These are phyloP conservation scores for Hartigia nigra DNA, from an alignment of 2,888 invertebrate genomes.

Conservation along the genomic window DNA sequence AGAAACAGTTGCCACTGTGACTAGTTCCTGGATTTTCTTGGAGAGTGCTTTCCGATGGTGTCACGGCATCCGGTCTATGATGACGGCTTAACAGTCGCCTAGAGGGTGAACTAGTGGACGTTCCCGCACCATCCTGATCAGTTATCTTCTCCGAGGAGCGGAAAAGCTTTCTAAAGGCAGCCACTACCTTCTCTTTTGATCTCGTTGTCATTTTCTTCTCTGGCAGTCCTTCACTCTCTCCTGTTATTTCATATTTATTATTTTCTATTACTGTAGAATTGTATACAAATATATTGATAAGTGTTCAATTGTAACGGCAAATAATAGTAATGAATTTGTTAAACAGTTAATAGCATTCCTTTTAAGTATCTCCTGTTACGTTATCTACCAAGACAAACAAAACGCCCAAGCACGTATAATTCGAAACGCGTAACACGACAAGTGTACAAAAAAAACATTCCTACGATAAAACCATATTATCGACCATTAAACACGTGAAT, in stretches of 20 bases:
- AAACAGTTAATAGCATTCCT: background rate
- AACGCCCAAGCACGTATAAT: background rate
- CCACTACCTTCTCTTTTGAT: conserved; percentile 84
- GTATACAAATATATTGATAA: background rate
- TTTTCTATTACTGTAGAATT: background rate
- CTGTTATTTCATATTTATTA: background rate
- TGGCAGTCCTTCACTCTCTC: conserved; percentile 32
- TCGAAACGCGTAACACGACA: background rate
- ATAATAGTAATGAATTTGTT: background rate
- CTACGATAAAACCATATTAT: background rate
- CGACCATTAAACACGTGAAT: background rate
- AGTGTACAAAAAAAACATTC: background rate
- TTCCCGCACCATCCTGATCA: conserved; percentile 72
- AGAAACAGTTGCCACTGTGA: conserved; percentile 50
- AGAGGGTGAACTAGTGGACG: conserved; percentile 73
- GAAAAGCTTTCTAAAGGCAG: conserved; percentile 83
- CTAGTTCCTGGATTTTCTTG: conserved; percentile 54
- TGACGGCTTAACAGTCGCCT: conserved; percentile 66
- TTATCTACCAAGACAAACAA: background rate
- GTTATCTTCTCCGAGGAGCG: conserved; percentile 77
- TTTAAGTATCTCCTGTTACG: background rate
- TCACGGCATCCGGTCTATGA: conserved; percentile 59
- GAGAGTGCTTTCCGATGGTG: conserved; percentile 56
- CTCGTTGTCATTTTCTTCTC: conserved; percentile 76
- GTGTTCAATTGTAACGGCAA: background rate